Evolutionary conservation across 2,888 invertebrate species (phyloP).

Genomic region (Leptopilina drosophilae): DNA sequence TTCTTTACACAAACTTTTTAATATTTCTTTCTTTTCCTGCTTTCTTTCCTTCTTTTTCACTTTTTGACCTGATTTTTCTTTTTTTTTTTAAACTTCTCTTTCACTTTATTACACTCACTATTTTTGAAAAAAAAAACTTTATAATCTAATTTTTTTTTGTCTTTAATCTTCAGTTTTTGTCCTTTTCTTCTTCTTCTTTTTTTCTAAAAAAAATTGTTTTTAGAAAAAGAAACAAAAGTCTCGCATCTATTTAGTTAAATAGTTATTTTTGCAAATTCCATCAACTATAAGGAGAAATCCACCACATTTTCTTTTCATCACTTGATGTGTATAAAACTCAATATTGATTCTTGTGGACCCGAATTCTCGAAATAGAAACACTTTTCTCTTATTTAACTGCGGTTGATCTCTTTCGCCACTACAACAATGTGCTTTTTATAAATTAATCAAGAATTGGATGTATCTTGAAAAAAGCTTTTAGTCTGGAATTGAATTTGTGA

Average conservation of each 20-base stretch:
- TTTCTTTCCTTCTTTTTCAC: too few relatives aligned
- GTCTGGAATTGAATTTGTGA: neutral
- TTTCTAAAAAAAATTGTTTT: too few relatives aligned
- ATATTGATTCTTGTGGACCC: slow-evolving; percentile 31
- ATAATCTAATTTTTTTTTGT: neutral
- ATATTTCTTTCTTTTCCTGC: slow-evolving; percentile 1
- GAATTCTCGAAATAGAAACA: slow-evolving; percentile 34
- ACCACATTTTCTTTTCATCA: slow-evolving; percentile 25
- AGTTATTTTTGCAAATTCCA: neutral
- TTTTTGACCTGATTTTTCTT: neutral
- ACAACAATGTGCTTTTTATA: neutral
- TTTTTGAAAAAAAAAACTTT: neutral
- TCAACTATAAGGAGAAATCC: slow-evolving; percentile 9
- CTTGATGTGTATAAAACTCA: neutral
- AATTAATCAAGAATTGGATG: neutral
- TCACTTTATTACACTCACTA: slow-evolving; percentile 17
- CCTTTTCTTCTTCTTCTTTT: neutral
- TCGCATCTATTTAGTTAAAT: neutral
- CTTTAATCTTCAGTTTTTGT: neutral
- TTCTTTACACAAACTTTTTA: slow-evolving; percentile 24
- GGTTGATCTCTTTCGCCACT: neutral
- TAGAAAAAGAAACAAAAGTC: neutral
- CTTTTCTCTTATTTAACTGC: slow-evolving; percentile 10
- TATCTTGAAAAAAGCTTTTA: neutral
- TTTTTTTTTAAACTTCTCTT: neutral